Evolutionary conservation across 2,797 vertebrate genomes (phyloP).

Genomic region (Xenops minutus): DNA sequence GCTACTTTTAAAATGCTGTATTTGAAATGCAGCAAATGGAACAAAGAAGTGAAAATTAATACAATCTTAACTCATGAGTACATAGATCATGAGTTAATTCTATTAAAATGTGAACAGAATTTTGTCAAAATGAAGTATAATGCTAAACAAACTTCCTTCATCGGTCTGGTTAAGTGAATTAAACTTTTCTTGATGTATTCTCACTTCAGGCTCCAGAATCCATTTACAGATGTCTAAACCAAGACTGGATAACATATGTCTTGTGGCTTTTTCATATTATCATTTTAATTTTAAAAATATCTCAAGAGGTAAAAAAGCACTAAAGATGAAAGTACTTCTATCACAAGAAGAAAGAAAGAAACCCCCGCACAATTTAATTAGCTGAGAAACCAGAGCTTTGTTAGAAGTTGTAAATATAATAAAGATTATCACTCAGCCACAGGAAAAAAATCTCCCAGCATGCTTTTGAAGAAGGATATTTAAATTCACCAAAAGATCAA

Average conservation of each 20-base stretch:
- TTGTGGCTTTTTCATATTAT: slow-evolving; percentile 8
- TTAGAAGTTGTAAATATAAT: slow-evolving; percentile 40
- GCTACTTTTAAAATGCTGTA: neutral
- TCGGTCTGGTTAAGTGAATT: neutral
- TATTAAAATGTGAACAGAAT: slow-evolving; percentile 6
- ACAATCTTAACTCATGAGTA: neutral
- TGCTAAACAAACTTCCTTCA: neutral
- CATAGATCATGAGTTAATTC: slow-evolving; percentile 10
- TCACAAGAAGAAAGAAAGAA: neutral
- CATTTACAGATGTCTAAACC: neutral
- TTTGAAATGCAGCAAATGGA: neutral
- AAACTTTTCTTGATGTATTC: neutral
- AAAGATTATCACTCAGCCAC: neutral
- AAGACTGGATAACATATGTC: neutral
- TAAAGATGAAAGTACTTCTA: slow-evolving; percentile 8
- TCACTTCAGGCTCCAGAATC: slow-evolving; percentile 16
- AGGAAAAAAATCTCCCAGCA: slow-evolving; percentile 27
- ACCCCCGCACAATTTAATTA: slow-evolving; percentile 21
- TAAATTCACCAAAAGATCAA: slow-evolving; percentile 34
- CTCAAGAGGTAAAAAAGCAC: slow-evolving; percentile 29
- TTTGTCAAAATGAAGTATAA: slow-evolving; percentile 31
- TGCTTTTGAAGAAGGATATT: slow-evolving; percentile 7
- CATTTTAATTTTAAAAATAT: slow-evolving; percentile 43
- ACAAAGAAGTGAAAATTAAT: slow-evolving; percentile 21
- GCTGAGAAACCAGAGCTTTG: slow-evolving; percentile 9